Conservation (phyloP, 2,113 vertebrate species). For the Pteropus alecto region DNA sequence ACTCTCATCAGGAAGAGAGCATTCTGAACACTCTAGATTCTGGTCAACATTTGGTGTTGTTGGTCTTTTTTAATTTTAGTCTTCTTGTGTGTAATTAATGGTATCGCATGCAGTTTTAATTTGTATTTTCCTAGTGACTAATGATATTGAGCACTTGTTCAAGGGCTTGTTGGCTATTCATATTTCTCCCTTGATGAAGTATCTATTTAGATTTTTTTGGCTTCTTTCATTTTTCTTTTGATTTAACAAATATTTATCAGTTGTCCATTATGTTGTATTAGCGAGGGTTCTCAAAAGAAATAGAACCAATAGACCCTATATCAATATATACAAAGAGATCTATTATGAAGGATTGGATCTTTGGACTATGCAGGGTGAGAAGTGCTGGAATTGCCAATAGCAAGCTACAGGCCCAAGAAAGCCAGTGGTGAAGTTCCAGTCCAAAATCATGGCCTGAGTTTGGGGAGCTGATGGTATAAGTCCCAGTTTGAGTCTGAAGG, state of each 20-base stretch:
- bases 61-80: background rate
- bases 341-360: background rate
- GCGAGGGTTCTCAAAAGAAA: background rate
- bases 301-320: background rate
- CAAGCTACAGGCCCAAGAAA: background rate
- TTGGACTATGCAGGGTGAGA: background rate
- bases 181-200: background rate
- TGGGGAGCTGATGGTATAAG: background rate
- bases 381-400: background rate
- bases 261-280: background rate
- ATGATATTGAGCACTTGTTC: background rate
- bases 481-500: background rate
- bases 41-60: background rate
- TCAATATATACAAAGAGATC: background rate
- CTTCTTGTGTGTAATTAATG: background rate
- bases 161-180: background rate
- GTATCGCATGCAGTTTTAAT: background rate
- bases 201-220: background rate
- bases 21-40: background rate
- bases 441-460: background rate
- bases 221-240: background rate
- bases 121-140: background rate
- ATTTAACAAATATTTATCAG: background rate
- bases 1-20: background rate
- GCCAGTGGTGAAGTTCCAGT: background rate